Evolutionary conservation across 37 sponge, comb jelly and placozoan species (phyloP), one percentile per base, ranked within the genome.

Genomic region (Tethya wilhelma): DNA sequence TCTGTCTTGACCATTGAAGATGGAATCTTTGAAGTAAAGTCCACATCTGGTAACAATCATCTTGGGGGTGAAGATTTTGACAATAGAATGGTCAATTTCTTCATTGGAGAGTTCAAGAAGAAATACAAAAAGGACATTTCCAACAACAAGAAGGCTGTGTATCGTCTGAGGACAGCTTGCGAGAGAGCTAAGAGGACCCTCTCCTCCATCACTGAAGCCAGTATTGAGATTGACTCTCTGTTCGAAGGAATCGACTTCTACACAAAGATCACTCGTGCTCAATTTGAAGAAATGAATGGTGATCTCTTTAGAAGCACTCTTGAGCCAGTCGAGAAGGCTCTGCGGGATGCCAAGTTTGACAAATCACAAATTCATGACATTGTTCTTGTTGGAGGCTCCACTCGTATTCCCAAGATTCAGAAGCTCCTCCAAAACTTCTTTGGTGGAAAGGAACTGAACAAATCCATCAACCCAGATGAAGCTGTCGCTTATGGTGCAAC

Each of bases 401-500:
- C 98, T 49, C 96, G 98, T 80, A 98, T 98, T 67, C 98, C 98
- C n/a, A 96, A 91, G 80, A 90, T 98, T 82, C 98, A 98, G 79
- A 93, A 93, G 77, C 92, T 98, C 26, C 90, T 98, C 30, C 89
- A 93, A 40, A 92, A 98, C 71, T 95, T 98, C 91, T 98, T 98
- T 83, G 81, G 84, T 64, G 96, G 96, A 20, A 96, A 96, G 64
- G 96, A 96, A 59, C 96, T 98, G 62, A 98, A 98, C 83, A 98
- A 96, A 71, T 90, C 91, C 67, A 98, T 98, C 84, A 98, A 98
- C 75, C 98, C 98, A 12, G 98, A 98, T 73, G 98, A 98, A 72
- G 98, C 98, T 55, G 98, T 98, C 31, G 98, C 98, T 33, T 98
- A 98, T 73, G 98, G 98, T 37, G 98, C 98, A 64, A 96, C 98